phyloP scores from a whole-genome alignment of 1,140 invertebrate genomes.

The Orussus abietinus region DNA sequence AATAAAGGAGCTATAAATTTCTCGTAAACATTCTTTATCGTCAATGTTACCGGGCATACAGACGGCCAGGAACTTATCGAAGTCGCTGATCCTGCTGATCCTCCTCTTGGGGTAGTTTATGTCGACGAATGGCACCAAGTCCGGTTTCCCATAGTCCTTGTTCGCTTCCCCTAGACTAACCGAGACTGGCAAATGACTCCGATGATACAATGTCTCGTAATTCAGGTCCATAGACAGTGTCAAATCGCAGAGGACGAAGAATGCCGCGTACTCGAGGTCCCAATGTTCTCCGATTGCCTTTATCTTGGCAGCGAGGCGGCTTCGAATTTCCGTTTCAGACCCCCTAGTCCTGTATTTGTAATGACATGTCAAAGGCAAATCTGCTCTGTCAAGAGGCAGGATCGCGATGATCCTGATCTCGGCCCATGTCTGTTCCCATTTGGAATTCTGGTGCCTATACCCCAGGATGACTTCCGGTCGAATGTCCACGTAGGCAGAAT shows the following conservation, averaged over 20 bases:
- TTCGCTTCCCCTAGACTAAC: constrained; percentile 1
- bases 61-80: constrained; percentile 52
- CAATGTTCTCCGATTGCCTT: constrained; percentile 16
- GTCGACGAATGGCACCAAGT: constrained; percentile 14
- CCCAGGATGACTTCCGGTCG: constrained; percentile 20
- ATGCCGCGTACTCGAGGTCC: constrained; percentile 16
- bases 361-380: constrained; percentile 11
- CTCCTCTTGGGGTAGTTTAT: constrained; percentile 18
- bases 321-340: not conserved
- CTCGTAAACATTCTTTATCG: not conserved
- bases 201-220: constrained; percentile 10
- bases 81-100: constrained; percentile 1
- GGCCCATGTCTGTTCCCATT: constrained; percentile 12
- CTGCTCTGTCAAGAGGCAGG: constrained; percentile 10
- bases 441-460: constrained; percentile 3
- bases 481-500: constrained; percentile 20
- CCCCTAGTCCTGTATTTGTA: constrained; percentile 11
- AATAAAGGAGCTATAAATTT: too few relatives aligned
- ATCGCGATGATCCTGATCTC: constrained; percentile 18
- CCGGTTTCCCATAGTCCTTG: not conserved
- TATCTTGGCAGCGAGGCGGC: constrained; percentile 5
- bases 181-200: constrained; percentile 13
- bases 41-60: constrained; percentile 55
- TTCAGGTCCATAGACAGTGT: constrained; percentile 1
- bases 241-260: constrained; percentile 21